Evolutionary conservation across 2,888 invertebrate species (phyloP).

Genomic region (Lithophane socia): DNA sequence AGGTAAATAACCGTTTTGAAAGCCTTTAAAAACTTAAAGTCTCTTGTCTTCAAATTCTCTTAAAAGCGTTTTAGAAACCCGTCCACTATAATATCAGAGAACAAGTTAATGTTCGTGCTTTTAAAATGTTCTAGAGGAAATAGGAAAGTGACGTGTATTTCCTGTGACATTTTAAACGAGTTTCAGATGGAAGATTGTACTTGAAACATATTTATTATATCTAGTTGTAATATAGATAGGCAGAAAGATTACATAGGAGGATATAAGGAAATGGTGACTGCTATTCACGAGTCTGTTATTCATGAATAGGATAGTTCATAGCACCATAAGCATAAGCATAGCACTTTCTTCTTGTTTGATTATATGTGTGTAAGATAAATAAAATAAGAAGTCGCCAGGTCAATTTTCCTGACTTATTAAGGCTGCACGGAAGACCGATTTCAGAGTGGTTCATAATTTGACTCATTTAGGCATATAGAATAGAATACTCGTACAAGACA

Average conservation of each 20-base stretch:
- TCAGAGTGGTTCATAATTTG: not conserved
- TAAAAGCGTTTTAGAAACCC: constrained; percentile 29
- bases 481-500: too few relatives aligned
- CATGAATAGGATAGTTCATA: not conserved
- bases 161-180: constrained; percentile 53
- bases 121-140: constrained; percentile 40
- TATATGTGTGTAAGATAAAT: too few relatives aligned
- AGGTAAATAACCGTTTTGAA: constrained; percentile 5
- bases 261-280: not conserved
- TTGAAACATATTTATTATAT: constrained; percentile 11
- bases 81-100: constrained; percentile 36
- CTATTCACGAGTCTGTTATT: not conserved
- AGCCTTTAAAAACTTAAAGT: constrained; percentile 8
- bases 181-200: constrained; percentile 26
- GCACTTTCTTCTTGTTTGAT: too few relatives aligned
- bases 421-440: too few relatives aligned
- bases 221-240: not conserved
- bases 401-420: not conserved
- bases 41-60: constrained; percentile 2
- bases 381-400: not conserved
- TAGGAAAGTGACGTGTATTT: constrained; percentile 46
- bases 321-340: too few relatives aligned
- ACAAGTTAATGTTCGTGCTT: constrained; percentile 5
- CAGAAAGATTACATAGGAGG: not conserved
- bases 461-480: not conserved